A percentile compares a stretch with the other conserved stretches of the same genome.
phyloP scores from a whole-genome alignment of 2,797 vertebrate genomes.

The Siniperca obscura region DNA sequence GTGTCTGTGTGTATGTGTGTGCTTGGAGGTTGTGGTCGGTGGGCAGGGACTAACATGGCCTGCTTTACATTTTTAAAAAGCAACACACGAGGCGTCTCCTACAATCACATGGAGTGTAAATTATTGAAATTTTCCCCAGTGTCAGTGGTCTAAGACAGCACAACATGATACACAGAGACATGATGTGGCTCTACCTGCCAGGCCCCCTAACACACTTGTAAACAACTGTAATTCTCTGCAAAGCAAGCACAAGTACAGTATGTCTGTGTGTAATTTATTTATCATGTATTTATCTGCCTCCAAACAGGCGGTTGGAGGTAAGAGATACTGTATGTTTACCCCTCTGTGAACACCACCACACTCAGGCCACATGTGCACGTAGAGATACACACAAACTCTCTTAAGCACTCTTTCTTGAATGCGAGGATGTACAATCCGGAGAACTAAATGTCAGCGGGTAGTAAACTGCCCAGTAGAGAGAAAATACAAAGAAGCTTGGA shows the following conservation, averaged over 20 bases:
- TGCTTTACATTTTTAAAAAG: conserved; percentile 85
- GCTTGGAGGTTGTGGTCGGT: conserved; percentile 50
- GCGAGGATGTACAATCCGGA: no score
- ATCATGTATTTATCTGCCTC: conserved; percentile 76
- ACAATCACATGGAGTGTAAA: conserved; percentile 72
- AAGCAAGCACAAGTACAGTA: conserved; percentile 66
- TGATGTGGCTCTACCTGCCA: conserved; percentile 54
- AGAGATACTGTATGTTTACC: conserved; percentile 62
- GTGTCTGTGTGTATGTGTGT: conserved; percentile 38
- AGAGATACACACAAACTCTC: not conserved
- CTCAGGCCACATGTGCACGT: not conserved
- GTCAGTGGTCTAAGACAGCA: conserved; percentile 69
- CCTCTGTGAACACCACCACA: conserved; percentile 31
- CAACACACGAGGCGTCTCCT: conserved; percentile 64
- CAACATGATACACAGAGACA: conserved; percentile 59
- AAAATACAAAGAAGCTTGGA: no score
- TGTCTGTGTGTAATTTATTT: conserved; percentile 72
- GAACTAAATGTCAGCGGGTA: no score
- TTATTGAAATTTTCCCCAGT: conserved; percentile 79
- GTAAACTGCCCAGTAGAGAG: no score
- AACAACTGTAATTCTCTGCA: conserved; percentile 77
- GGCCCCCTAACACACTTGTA: conserved; percentile 61
- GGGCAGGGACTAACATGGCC: conserved; percentile 68
- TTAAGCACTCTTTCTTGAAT: not conserved
- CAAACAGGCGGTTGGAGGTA: conserved; percentile 66